Conservation (phyloP, 2,888 invertebrate genomes). For the Drosophila meridiana region DNA sequence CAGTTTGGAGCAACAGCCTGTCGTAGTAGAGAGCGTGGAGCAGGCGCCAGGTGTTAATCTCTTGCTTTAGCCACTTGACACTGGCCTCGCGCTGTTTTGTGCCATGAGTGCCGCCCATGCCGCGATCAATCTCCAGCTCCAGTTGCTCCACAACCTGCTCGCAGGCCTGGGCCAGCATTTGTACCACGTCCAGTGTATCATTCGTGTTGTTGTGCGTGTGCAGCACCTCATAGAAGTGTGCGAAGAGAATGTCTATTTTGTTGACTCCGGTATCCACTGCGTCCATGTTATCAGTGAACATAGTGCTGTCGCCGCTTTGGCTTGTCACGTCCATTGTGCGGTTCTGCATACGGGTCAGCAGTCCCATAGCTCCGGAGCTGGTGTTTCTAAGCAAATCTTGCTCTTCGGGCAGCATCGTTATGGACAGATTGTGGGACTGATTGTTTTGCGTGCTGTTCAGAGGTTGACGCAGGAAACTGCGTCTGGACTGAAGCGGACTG, state of each 20-base stretch:
- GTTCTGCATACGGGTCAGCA: constrained; percentile 34
- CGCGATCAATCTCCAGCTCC: constrained; percentile 62
- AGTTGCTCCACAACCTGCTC: constrained; percentile 77
- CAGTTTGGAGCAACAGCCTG: constrained; percentile 86
- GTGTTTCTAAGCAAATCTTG: constrained; percentile 45
- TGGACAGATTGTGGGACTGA: constrained; percentile 56
- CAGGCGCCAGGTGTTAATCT: constrained; percentile 95
- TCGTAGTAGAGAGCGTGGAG: constrained; percentile 93
- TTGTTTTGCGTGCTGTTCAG: constrained; percentile 39
- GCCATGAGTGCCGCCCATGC: constrained; percentile 42
- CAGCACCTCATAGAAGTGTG: constrained; percentile 83
- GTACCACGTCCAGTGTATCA: constrained; percentile 81
- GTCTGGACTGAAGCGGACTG: constrained; percentile 55
- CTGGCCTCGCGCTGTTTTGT: constrained; percentile 39
- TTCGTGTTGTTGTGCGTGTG: constrained; percentile 80
- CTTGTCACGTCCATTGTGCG: constrained; percentile 48
- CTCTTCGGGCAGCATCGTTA: constrained; percentile 76
- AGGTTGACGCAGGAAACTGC: constrained; percentile 50
- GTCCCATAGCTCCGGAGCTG: constrained; percentile 50
- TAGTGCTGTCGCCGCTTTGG: constrained; percentile 30
- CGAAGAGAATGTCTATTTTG: constrained; percentile 80
- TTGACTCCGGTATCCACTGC: constrained; percentile 64
- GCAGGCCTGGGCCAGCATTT: constrained; percentile 76
- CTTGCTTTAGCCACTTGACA: constrained; percentile 89
- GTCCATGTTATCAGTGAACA: constrained; percentile 31